Evolutionary conservation across 2,888 invertebrate species (phyloP).

Genomic region (Ramazzottius varieornatus): DNA sequence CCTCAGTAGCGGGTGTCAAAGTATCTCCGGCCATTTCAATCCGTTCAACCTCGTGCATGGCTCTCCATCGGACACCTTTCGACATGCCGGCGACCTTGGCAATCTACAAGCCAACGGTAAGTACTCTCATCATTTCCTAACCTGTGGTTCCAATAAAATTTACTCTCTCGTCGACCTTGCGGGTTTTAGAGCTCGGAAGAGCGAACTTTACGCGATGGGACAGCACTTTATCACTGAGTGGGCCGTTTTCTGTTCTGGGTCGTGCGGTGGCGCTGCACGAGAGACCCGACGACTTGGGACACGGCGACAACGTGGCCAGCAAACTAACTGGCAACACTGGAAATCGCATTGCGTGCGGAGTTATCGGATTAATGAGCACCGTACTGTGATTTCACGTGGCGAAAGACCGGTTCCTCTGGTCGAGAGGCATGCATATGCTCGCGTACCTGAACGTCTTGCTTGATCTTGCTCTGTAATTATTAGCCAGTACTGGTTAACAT

Average conservation of each 20-base stretch:
- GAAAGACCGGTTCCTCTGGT: too few species aligned
- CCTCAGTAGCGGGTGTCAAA: not conserved
- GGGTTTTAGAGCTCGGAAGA: not conserved
- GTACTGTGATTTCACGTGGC: too few species aligned
- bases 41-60: not conserved
- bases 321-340: not conserved
- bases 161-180: not conserved
- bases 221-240: constrained; percentile 5
- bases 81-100: not conserved
- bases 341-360: not conserved
- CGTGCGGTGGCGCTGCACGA: constrained; percentile 4
- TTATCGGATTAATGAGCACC: not conserved
- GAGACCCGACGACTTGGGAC: not conserved
- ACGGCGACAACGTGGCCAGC: not conserved
- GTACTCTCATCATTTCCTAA: not conserved
- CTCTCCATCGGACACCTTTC: not conserved
- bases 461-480: too few species aligned
- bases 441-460: too few species aligned
- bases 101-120: not conserved
- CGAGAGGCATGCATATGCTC: too few species aligned
- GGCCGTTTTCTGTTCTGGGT: constrained; percentile 3
- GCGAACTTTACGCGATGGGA: constrained; percentile 4
- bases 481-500: too few species aligned
- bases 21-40: not conserved
- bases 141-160: not conserved